Base-by-base conservation (phyloP, 2,113 vertebrate genomes). In the Coturnix japonica region DNA sequence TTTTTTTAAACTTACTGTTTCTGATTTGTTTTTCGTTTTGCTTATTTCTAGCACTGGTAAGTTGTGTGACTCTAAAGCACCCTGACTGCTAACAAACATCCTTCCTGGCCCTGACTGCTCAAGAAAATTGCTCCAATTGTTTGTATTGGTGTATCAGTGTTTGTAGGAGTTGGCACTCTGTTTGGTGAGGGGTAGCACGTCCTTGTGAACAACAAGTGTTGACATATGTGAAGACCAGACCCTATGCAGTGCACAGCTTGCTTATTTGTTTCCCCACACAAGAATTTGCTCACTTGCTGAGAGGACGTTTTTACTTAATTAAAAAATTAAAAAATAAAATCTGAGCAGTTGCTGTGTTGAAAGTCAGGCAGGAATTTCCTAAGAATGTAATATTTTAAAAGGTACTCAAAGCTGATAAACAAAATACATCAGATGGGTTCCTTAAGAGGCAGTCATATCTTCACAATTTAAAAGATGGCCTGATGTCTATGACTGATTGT, bases 21-120 rank as follows among this genome's bases (percentile, higher is more conserved):
- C 54, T 67, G 75, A 65, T 94, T 83, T 47, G 51, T 30, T 94
- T 82, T 85, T 71, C 35, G 53, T 87, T 89, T 83, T 84, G 30
- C 12, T 47, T 84, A 30, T 81, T 88, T 73, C 33, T 64, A 8
- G 33, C 61, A 7, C 41, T 49, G 31, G 63, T 59, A 13, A 53
- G 49, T 69, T 85, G 26, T 2, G 22, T 44, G 66, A 30, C 79
- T 77, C 72, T 30, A 59, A 74, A 81, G 90, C 73, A 57, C 39
- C 30, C 19, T 78, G 71, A 49, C 74, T 43, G 25, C 59, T 63
- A 8, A 22, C 39, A 78, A 37, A 13, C 19, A 31, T 83, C 66
- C 5, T 2, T 67, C 20, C 47, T 88, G 70, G 73, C 73, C 43
- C 57, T 65, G 51, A 30, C 14, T 61, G 13, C 57, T 74, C 31